Percentiles rank a stretch among this genome's conserved stretches.
phyloP scores from a whole-genome alignment of 1,140 invertebrate species.

The Drosophila suzukii region DNA sequence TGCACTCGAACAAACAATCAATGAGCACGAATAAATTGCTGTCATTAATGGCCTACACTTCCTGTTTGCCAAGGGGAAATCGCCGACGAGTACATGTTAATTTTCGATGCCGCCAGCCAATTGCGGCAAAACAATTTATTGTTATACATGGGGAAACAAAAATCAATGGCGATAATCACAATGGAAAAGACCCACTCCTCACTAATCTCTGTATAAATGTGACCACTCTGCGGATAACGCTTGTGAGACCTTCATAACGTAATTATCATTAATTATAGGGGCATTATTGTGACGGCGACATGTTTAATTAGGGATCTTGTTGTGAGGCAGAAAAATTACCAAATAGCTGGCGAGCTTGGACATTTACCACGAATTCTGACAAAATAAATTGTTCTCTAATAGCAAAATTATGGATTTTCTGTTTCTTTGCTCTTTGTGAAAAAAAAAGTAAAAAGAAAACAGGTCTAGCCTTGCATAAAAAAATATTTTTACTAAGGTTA shows the following conservation, averaged over 20 bases:
- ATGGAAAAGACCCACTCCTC: constrained; percentile 15
- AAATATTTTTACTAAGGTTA: too few relatives aligned
- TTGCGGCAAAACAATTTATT: constrained; percentile 66
- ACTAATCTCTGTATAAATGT: constrained; percentile 7
- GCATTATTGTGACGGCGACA: constrained; percentile 24
- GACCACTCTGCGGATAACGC: constrained; percentile 6
- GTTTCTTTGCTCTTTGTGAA: background rate
- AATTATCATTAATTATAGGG: constrained; percentile 50
- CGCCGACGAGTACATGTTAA: constrained; percentile 65
- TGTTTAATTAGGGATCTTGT: constrained; percentile 25
- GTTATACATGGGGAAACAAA: constrained; percentile 53
- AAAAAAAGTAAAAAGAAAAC: too few relatives aligned
- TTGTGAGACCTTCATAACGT: constrained; percentile 2
- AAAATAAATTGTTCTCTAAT: background rate
- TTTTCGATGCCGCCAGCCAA: constrained; percentile 48
- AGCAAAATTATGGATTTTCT: background rate
- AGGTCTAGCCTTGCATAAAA: too few relatives aligned
- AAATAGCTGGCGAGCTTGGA: background rate
- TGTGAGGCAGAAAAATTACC: constrained; percentile 9
- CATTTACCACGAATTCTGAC: background rate
- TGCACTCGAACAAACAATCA: constrained; percentile 57
- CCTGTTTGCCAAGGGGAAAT: constrained; percentile 31
- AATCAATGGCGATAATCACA: constrained; percentile 52
- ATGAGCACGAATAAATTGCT: constrained; percentile 65
- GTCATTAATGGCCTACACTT: constrained; percentile 65